Conservation (phyloP, 2,797 vertebrate species). For the Pyrocephalus nanus region DNA sequence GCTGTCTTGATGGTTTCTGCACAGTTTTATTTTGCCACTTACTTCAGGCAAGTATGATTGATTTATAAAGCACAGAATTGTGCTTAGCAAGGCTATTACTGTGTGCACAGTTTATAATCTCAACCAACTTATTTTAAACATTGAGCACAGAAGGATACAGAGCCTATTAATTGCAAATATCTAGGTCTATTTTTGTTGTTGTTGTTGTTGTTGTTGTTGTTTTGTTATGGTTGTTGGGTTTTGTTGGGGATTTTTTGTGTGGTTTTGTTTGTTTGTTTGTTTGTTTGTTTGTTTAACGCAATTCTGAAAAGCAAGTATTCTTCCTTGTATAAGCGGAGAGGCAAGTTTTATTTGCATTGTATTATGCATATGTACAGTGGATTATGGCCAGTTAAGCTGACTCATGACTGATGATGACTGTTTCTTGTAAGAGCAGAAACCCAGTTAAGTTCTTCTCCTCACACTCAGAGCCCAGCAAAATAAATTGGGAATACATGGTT, state of each 20-base stretch:
- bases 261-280: too few species aligned
- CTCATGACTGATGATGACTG: constrained; percentile 30
- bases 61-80: neutral
- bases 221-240: neutral
- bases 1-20: neutral
- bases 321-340: neutral
- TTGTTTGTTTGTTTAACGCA: neutral
- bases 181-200: neutral
- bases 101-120: neutral
- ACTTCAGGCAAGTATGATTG: neutral
- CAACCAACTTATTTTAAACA: neutral
- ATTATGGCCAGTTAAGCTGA: constrained; percentile 1
- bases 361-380: neutral
- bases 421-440: neutral
- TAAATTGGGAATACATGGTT: neutral
- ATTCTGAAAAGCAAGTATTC: neutral
- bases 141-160: neutral
- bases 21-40: neutral
- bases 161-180: neutral
- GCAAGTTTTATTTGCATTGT: neutral
- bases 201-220: neutral
- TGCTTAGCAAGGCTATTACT: constrained; percentile 4
- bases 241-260: too few species aligned
- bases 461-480: neutral
- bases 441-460: neutral